Percentiles rank a stretch among this genome's conserved stretches.
phyloP scores from a whole-genome alignment of 2,113 vertebrate genomes.

The Halcyon malimbica region DNA sequence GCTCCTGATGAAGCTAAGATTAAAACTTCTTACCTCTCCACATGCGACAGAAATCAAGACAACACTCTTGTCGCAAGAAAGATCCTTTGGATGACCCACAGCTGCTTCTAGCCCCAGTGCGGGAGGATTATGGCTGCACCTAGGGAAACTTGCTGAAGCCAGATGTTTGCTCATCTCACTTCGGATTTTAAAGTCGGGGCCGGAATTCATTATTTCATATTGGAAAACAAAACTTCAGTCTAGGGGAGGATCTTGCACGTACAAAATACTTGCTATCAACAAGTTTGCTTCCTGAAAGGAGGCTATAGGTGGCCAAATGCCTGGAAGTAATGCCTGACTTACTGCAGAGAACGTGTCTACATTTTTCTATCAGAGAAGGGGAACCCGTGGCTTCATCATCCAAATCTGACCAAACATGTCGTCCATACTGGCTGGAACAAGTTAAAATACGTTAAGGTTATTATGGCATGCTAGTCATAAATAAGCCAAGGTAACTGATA shows the following conservation, averaged over 20 bases:
- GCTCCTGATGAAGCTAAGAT: not conserved
- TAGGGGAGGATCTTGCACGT: not conserved
- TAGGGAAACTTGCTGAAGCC: not conserved
- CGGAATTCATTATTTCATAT: not conserved
- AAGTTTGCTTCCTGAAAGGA: not conserved
- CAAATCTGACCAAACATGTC: not conserved
- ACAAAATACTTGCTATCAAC: not conserved
- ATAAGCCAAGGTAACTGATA: not conserved
- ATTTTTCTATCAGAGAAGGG: not conserved
- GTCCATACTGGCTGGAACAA: not conserved
- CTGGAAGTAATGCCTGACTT: not conserved
- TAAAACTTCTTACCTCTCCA: not conserved
- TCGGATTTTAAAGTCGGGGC: not conserved
- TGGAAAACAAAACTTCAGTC: not conserved
- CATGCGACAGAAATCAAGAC: not conserved
- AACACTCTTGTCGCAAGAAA: not conserved
- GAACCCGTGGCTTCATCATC: not conserved
- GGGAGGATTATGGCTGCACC: not conserved
- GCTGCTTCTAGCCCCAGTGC: not conserved
- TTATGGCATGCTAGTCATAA: not conserved
- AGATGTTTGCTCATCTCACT: not conserved
- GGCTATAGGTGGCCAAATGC: not conserved
- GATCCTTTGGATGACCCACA: not conserved
- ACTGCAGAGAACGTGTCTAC: not conserved
- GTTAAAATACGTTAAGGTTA: not conserved